Evolutionary conservation across 2,888 invertebrate genomes (phyloP).

Genomic region (Cheilosia grossa): DNA sequence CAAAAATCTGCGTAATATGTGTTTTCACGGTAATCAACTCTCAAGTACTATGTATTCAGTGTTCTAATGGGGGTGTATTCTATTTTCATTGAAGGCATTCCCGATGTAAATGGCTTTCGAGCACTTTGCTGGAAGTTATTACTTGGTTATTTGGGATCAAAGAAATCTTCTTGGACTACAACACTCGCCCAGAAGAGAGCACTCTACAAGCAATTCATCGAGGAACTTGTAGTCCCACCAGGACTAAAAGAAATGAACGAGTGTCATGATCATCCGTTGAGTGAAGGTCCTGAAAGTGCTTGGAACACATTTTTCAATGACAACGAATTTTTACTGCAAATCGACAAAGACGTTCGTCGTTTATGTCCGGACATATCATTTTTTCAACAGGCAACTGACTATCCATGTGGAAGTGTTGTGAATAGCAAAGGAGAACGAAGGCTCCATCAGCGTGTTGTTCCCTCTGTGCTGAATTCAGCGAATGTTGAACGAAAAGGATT

Average conservation of each 20-base stretch:
- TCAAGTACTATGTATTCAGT: neutral
- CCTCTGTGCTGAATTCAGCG: constrained; percentile 92
- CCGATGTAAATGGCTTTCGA: constrained; percentile 92
- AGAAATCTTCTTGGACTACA: constrained; percentile 87
- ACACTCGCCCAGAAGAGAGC: constrained; percentile 90
- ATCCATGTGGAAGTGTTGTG: constrained; percentile 92
- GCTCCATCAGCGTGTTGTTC: constrained; percentile 94
- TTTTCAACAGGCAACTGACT: constrained; percentile 97
- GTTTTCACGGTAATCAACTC: constrained; percentile 89
- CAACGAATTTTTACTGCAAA: constrained; percentile 98
- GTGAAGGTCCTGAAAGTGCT: constrained; percentile 95
- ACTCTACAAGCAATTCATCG: constrained; percentile 92
- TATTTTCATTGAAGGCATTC: constrained; percentile 87
- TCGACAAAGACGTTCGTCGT: constrained; percentile 97
- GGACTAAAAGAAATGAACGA: constrained; percentile 86
- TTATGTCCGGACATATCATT: constrained; percentile 98
- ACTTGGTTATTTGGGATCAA: constrained; percentile 91
- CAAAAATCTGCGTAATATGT: constrained; percentile 87
- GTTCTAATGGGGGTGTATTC: constrained; percentile 43
- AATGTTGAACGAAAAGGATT: constrained; percentile 94
- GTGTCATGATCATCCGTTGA: constrained; percentile 92
- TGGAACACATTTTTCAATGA: constrained; percentile 98
- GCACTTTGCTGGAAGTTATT: constrained; percentile 95
- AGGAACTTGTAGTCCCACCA: constrained; percentile 94
- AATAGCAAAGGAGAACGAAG: constrained; percentile 92